Evolutionary conservation across 2,888 invertebrate species (phyloP).

Genomic region (Lissocephala sabroskyi): DNA sequence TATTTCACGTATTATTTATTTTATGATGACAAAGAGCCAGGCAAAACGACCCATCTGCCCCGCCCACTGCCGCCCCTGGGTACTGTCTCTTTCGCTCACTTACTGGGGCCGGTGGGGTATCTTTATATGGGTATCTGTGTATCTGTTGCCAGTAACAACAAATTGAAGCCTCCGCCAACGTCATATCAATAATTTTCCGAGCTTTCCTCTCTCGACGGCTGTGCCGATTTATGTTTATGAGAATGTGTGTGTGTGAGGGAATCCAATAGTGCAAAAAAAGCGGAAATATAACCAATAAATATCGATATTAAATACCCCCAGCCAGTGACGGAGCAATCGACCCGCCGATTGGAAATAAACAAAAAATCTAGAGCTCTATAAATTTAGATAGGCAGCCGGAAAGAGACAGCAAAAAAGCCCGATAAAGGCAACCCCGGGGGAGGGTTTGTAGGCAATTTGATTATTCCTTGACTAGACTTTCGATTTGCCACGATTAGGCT

Average conservation of each 20-base stretch:
- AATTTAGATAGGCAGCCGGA: background rate
- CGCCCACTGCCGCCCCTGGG: too few relatives aligned
- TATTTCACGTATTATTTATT: slow-evolving; percentile 44
- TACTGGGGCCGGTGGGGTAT: too few relatives aligned
- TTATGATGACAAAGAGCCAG: slow-evolving; percentile 35
- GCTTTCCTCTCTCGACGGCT: too few relatives aligned
- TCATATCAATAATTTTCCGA: slow-evolving; percentile 24
- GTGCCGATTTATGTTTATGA: slow-evolving; percentile 12
- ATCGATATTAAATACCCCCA: slow-evolving; percentile 16
- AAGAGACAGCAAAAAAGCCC: background rate
- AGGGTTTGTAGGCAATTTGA: background rate
- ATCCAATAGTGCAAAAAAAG: slow-evolving; percentile 9
- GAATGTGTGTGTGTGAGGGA: slow-evolving; percentile 5
- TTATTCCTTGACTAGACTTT: too few relatives aligned
- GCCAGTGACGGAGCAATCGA: too few relatives aligned
- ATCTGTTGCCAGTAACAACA: too few relatives aligned
- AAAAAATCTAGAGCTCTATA: background rate
- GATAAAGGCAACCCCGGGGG: background rate
- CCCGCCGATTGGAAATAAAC: background rate
- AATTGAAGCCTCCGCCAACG: too few relatives aligned
- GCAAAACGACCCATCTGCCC: too few relatives aligned
- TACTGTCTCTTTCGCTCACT: too few relatives aligned
- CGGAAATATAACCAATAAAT: slow-evolving; percentile 41
- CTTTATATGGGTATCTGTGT: background rate
- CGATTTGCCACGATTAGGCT: too few relatives aligned